Evolutionary conservation across 2,888 invertebrate species (phyloP), one percentile per base, ranked within the genome.

Genomic region (Pammene fasciana): DNA sequence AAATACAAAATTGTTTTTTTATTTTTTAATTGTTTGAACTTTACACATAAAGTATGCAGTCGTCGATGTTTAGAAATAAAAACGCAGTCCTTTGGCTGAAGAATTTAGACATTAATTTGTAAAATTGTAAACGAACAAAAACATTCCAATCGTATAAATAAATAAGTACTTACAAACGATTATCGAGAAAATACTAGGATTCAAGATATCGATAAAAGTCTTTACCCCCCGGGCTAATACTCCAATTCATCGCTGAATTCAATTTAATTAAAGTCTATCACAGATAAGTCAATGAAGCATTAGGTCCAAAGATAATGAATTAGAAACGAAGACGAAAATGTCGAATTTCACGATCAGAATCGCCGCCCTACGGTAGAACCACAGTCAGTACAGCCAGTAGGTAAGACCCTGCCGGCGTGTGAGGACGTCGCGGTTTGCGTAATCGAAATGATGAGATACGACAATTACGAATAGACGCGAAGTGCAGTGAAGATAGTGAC

Each of bases 261-360:
- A 62, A 56, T 68, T 62, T 41, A 68, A 62, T 62, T 48, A 56
- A 62, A 62, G 7, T 41, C 43, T 48, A 66, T 61, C 46, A 38
- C 41, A 55, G 67, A 67, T 67, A 67, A 67, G 68, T 68, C 61
- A 62, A 56, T 62, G 68, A 68, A 68, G 67, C 54, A 45, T 50
- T 54, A 61, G 36, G 43, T 36, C 34, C 65, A 61, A 61, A 67
- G 68, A 68, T 68, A 68, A 59, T 60, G 46, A 59, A 70, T 68
- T 68, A 11, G 54, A 54, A 9, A 52, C 43, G 9, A 52, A 46
- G 46, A 59, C 52, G 64, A 41, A 68, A 67, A 55, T 48, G 55
- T 68, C 68, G 57, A 34, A 43, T 62, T 41, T 11, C 11, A 10
- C 52, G 45, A 52, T 45, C 16, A 7, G 62, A 52, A 65, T 65